Percentiles rank a stretch among this genome's conserved stretches.
These are phyloP conservation scores for Triplophysa tibetana DNA, from an alignment of 2,113 vertebrate genomes.

Conservation along the genomic window DNA sequence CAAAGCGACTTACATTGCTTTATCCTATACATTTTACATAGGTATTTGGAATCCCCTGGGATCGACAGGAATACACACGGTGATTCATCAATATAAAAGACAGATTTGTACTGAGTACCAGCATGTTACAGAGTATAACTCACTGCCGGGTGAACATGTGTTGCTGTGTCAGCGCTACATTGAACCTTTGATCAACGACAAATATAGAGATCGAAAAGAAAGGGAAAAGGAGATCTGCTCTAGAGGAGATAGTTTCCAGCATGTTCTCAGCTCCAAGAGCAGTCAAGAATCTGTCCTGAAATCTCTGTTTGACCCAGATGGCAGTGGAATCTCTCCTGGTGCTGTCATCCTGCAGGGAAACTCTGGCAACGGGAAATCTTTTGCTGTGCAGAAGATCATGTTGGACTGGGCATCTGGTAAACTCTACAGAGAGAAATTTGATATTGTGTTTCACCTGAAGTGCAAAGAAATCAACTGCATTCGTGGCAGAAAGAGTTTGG, in stretches of 20 bases:
- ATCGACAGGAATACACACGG: not conserved
- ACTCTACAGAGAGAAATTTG: slow-evolving; percentile 51
- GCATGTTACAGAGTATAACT: slow-evolving; percentile 40
- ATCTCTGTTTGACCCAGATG: slow-evolving; percentile 23
- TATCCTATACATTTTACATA: too few relatives aligned
- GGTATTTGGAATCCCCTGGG: too few relatives aligned
- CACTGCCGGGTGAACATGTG: slow-evolving; percentile 38
- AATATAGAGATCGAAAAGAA: slow-evolving; percentile 26
- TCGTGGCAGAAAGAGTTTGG: slow-evolving; percentile 48
- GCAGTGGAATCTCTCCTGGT: slow-evolving; percentile 21
- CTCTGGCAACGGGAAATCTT: slow-evolving; percentile 70
- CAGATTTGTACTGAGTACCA: not conserved
- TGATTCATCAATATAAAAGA: slow-evolving; percentile 11
- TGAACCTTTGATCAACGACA: slow-evolving; percentile 39
- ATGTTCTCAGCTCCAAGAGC: slow-evolving; percentile 10
- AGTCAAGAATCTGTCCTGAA: slow-evolving; percentile 7
- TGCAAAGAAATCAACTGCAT: slow-evolving; percentile 59
- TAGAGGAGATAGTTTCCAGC: slow-evolving; percentile 8
- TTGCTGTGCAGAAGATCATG: slow-evolving; percentile 60
- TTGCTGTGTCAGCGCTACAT: slow-evolving; percentile 38
- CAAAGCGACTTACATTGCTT: too few relatives aligned
- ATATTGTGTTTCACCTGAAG: slow-evolving; percentile 64
- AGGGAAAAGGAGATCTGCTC: slow-evolving; percentile 39
- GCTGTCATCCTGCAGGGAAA: slow-evolving; percentile 68
- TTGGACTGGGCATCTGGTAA: slow-evolving; percentile 29